These are phyloP conservation scores for Thereva nobilitata DNA, from an alignment of 2,888 invertebrate genomes.

Conservation along the genomic window DNA sequence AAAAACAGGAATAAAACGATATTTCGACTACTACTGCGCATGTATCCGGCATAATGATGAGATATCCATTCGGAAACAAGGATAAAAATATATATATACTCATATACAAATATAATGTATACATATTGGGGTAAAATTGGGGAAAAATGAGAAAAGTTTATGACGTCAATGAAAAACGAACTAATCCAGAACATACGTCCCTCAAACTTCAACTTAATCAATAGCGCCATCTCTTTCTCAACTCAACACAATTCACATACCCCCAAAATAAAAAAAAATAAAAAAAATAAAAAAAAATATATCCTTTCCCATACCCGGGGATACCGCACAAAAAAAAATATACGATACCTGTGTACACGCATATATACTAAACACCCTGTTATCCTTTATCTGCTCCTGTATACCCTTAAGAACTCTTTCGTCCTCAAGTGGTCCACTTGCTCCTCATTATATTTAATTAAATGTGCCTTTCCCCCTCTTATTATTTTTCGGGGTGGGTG, in stretches of 20 bases:
- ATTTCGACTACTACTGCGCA: constrained; percentile 6
- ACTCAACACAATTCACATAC: neutral
- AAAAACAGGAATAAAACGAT: neutral
- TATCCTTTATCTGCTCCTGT: no score
- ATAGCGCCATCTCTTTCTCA: neutral
- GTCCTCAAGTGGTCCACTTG: no score
- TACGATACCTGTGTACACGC: no score
- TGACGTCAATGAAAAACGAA: constrained; percentile 31
- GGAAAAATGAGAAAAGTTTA: neutral
- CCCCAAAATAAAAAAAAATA: neutral
- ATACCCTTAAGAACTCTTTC: no score
- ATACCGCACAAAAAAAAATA: neutral
- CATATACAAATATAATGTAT: no score
- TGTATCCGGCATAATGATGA: constrained; percentile 28
- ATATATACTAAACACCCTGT: no score
- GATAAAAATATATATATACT: neutral
- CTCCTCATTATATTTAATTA: no score
- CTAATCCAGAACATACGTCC: constrained; percentile 26
- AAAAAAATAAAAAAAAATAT: neutral
- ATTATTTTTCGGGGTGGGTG: no score
- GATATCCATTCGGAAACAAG: constrained; percentile 11
- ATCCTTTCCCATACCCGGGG: neutral
- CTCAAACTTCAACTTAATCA: neutral
- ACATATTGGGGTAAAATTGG: neutral
- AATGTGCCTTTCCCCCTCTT: no score